Conservation (phyloP, 2,113 vertebrate species). For the Charadrius vociferus region DNA sequence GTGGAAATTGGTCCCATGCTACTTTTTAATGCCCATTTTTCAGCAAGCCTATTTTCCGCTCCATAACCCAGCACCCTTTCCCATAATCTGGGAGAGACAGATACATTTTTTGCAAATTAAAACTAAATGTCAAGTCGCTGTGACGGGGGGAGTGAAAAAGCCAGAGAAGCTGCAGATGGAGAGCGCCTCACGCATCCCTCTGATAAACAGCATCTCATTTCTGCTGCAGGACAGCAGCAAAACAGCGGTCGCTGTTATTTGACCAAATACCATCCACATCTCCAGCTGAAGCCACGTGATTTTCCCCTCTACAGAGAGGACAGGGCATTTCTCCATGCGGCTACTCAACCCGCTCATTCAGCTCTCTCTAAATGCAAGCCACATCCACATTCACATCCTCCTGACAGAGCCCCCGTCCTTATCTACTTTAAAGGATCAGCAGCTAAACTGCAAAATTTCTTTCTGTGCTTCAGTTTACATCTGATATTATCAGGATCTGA, state of each 20-base stretch:
- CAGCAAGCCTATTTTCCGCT: not conserved
- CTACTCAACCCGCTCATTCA: not conserved
- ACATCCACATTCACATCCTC: not conserved
- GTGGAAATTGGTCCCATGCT: not conserved
- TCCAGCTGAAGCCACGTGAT: not conserved
- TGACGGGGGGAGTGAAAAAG: not conserved
- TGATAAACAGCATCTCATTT: not conserved
- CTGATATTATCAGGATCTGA: not conserved
- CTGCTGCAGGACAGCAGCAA: not conserved
- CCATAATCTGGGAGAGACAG: not conserved
- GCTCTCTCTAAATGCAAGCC: not conserved
- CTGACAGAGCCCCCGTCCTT: not conserved
- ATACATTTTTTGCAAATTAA: not conserved
- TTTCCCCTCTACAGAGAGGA: not conserved
- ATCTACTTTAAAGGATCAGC: not conserved
- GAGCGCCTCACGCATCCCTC: not conserved
- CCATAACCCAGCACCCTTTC: not conserved
- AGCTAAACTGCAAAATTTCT: not conserved
- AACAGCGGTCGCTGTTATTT: accelerated
- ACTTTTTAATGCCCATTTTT: not conserved
- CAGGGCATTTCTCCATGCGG: not conserved
- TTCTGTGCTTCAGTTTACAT: not conserved
- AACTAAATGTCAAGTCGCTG: not conserved
- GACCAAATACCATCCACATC: not conserved
- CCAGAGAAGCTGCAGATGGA: not conserved